Evolutionary conservation across 2,797 vertebrate genomes (phyloP), one percentile per base, ranked within the genome.

Genomic region (Perodicticus potto): DNA sequence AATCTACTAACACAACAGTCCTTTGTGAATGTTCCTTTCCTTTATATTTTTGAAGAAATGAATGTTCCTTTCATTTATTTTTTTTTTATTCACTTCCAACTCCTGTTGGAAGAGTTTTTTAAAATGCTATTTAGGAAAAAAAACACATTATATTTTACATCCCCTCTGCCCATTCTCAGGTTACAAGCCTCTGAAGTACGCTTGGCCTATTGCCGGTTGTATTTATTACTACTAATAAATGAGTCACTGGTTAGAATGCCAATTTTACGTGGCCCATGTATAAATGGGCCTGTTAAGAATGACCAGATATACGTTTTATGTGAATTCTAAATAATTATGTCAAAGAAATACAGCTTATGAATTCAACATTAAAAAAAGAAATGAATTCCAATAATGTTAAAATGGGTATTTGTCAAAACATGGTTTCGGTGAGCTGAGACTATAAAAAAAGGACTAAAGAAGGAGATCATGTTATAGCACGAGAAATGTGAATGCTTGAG

Each of bases 161-260:
- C 67, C 22, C 1, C 49, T 93, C 55, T 97, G 97, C 96, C 55
- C 90, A 93, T 95, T 95, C 96, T 98, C 94, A 96, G 85, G 94
- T 98, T 98, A 97, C 98, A 98, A 97, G 95, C 84, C 97, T 97
- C 96, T 27, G 1, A 97, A 97, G 97, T 97, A 89, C 95, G 80
- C 82, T 97, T 98, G 98, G 98, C 97, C 96, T 1, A 0, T 81
- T 96, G 97, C 97, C 95, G 59, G 92, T 92, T 86, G n/a, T 98
- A 97, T 98, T 98, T 99, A 98, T 97, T 97, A 97, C 96, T 97
- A 94, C 98, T 98, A 98, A 97, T 98, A 98, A 98, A 98, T 98
- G 98, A 98, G 97, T 97, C 27, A 17, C 96, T 97, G 96, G 97
- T 97, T 97, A 97, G 98, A 98, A 98, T 95, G 98, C 98, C 98